phyloP scores from a whole-genome alignment of 2,113 vertebrate species.

The Melanotaenia duboulayi region DNA sequence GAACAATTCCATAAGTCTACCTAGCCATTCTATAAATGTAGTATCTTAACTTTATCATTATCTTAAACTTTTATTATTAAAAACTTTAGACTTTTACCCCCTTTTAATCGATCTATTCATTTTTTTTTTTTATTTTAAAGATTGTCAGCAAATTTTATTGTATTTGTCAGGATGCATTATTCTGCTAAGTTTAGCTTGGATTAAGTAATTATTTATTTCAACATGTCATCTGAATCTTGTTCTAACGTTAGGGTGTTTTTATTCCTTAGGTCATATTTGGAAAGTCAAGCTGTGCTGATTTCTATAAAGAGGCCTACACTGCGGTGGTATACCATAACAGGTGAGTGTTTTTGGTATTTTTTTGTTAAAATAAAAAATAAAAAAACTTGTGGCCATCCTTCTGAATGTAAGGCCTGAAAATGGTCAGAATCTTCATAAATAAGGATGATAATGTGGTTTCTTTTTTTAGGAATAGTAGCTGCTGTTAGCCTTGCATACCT shows the following conservation, averaged over 20 bases:
- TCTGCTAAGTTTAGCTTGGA: neutral
- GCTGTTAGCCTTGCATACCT: too few relatives aligned
- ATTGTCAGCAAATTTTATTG: neutral
- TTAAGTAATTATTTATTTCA: neutral
- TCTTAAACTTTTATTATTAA: neutral
- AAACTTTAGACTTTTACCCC: neutral
- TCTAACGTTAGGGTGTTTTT: slow-evolving; percentile 11
- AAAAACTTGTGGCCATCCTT: neutral
- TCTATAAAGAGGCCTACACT: slow-evolving; percentile 96
- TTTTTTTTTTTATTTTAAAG: neutral
- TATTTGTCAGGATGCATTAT: neutral
- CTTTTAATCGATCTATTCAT: too few relatives aligned
- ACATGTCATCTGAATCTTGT: neutral
- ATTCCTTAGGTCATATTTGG: slow-evolving; percentile 94
- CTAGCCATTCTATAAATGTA: neutral
- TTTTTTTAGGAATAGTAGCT: too few relatives aligned
- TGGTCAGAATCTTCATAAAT: too few relatives aligned
- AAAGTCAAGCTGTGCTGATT: slow-evolving; percentile 98
- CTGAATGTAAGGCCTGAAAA: neutral
- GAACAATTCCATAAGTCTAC: neutral
- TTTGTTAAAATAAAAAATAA: neutral
- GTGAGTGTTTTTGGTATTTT: slow-evolving; percentile 71
- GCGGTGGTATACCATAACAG: slow-evolving; percentile 98
- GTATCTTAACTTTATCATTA: neutral
- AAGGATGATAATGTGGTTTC: too few relatives aligned